These are phyloP conservation scores for Oxyruncus cristatus DNA, from an alignment of 2,113 vertebrate species.

Conservation along the genomic window DNA sequence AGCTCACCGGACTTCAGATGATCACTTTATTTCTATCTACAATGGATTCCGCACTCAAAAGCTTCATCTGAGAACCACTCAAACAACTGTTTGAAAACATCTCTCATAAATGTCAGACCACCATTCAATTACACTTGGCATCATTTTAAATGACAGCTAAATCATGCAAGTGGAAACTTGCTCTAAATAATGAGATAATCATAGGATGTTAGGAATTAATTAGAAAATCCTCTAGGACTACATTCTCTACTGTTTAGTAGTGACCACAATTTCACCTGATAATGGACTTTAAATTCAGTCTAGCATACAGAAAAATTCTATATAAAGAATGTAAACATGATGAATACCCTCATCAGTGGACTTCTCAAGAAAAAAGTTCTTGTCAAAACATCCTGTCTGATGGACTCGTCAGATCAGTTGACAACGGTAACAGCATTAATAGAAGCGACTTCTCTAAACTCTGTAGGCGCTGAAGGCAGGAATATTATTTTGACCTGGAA, in stretches of 20 bases:
- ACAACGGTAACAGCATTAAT: background rate
- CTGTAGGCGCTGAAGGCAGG: background rate
- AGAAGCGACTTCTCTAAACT: background rate
- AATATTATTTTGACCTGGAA: background rate
- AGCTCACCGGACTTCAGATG: background rate
- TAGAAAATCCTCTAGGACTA: background rate
- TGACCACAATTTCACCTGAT: background rate
- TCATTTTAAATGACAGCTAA: conserved; percentile 15
- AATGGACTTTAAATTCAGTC: background rate
- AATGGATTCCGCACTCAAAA: background rate
- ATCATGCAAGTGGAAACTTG: background rate
- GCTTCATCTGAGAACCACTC: background rate
- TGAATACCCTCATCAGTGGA: background rate
- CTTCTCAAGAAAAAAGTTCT: background rate
- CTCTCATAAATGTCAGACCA: background rate
- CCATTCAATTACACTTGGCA: background rate
- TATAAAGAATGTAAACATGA: background rate
- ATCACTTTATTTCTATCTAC: background rate
- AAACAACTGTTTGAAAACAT: background rate
- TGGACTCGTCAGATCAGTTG: background rate
- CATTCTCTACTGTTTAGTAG: background rate
- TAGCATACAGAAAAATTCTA: background rate
- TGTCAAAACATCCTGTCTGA: background rate
- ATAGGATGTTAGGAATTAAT: background rate
- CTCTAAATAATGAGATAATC: background rate